Evolutionary conservation across 2,888 invertebrate species (phyloP).

Genomic region (Chrysomela aeneicollis): DNA sequence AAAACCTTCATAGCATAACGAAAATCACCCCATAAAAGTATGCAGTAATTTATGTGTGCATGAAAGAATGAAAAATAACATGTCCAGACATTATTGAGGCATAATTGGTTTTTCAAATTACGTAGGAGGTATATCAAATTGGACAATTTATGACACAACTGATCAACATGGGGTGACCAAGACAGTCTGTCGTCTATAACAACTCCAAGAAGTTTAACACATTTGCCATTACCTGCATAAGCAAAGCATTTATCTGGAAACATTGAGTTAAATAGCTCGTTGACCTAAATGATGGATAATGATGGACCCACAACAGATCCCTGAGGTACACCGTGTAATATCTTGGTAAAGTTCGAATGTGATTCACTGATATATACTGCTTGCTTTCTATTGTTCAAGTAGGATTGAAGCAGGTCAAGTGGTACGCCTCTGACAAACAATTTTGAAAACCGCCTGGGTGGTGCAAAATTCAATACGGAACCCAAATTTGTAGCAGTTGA

Average conservation of each 20-base stretch:
- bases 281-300: no score
- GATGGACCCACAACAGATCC: no score
- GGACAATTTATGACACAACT: no score
- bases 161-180: neutral
- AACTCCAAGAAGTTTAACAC: neutral
- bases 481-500: no score
- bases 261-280: neutral
- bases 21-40: slow-evolving; percentile 2
- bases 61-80: neutral
- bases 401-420: neutral
- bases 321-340: neutral
- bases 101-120: no score
- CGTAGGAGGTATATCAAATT: no score
- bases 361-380: neutral
- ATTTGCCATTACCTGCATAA: neutral
- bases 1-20: neutral
- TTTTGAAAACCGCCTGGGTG: no score
- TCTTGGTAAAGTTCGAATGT: neutral
- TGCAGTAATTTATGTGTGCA: no score
- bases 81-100: neutral
- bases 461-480: no score
- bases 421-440: slow-evolving; percentile 3
- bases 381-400: neutral
- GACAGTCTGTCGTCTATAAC: neutral
- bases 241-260: neutral